phyloP scores from a whole-genome alignment of 2,797 vertebrate genomes.

The Eulemur mongoz region DNA sequence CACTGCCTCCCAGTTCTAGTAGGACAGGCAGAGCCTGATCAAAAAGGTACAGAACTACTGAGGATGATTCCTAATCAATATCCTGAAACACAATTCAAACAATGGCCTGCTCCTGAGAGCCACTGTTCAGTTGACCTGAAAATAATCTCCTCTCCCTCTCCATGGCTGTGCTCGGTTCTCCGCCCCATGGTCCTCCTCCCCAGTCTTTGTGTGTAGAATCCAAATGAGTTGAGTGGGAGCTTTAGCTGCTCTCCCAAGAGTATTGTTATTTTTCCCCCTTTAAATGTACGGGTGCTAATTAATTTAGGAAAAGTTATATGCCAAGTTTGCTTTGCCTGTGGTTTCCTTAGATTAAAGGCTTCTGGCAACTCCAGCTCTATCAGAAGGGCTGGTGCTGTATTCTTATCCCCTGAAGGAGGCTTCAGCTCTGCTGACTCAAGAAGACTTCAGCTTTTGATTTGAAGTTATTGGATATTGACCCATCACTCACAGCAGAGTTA shows the following conservation, averaged over 20 bases:
- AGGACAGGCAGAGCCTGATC: conserved; percentile 35
- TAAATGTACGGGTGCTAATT: conserved; percentile 82
- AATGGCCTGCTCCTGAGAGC: conserved; percentile 15
- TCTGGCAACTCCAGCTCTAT: conserved; percentile 76
- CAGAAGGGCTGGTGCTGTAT: conserved; percentile 65
- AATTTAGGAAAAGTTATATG: conserved; percentile 79
- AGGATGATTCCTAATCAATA: conserved; percentile 58
- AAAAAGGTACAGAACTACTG: conserved; percentile 27
- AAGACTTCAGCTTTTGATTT: conserved; percentile 85
- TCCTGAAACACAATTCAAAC: conserved; percentile 42
- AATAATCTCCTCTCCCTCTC: conserved; percentile 41
- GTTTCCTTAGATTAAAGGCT: conserved; percentile 82
- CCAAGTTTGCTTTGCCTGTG: conserved; percentile 74
- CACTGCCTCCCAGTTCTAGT: neutral
- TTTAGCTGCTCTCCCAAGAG: conserved; percentile 36
- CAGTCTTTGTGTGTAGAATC: conserved; percentile 41
- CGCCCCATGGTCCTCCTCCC: accelerated
- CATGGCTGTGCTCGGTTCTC: neutral
- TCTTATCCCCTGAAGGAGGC: conserved; percentile 83
- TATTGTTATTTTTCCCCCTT: conserved; percentile 66
- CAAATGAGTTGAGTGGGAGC: conserved; percentile 51
- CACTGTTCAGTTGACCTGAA: conserved; percentile 60
- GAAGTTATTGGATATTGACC: conserved; percentile 84
- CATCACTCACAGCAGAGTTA: conserved; percentile 81
- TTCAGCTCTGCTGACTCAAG: conserved; percentile 83